Evolutionary conservation across 2,797 vertebrate genomes (phyloP).

Genomic region (Lindbergichthys nudifrons): DNA sequence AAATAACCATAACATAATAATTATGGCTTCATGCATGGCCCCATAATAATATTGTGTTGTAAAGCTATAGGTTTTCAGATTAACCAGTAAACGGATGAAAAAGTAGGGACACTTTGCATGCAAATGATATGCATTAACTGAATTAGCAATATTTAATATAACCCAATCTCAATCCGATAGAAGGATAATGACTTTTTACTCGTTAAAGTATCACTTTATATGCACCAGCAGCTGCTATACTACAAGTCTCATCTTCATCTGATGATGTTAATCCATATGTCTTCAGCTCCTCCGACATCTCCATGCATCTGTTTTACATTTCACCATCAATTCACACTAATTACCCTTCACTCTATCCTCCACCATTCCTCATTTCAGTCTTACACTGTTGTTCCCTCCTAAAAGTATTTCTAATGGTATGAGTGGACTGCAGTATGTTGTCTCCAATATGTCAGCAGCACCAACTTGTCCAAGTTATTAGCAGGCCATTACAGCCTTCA

Average conservation of each 20-base stretch:
- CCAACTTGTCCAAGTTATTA: conserved; percentile 53
- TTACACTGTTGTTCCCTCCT: conserved; percentile 25
- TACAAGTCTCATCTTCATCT: not conserved
- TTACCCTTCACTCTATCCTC: conserved; percentile 1
- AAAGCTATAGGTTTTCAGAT: not conserved
- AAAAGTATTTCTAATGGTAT: conserved; percentile 19
- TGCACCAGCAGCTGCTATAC: conserved; percentile 2
- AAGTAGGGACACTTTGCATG: not conserved
- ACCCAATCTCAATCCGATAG: not conserved
- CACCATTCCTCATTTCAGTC: conserved; percentile 9
- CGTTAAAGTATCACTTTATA: not conserved
- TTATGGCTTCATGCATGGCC: not conserved
- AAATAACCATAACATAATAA: not conserved
- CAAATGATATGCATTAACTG: not conserved
- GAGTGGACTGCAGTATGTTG: conserved; percentile 21
- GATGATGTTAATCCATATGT: not conserved
- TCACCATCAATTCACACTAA: conserved; percentile 22
- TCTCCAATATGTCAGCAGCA: conserved; percentile 55
- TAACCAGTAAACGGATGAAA: not conserved
- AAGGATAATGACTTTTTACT: no score
- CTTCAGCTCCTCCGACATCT: not conserved
- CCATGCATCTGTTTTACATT: conserved; percentile 6
- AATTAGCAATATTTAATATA: conserved; percentile 11
- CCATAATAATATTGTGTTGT: not conserved
- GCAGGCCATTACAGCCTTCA: conserved; percentile 36